Evolutionary conservation across 1,140 invertebrate genomes (phyloP).

Genomic region (Drosophila arawakana): DNA sequence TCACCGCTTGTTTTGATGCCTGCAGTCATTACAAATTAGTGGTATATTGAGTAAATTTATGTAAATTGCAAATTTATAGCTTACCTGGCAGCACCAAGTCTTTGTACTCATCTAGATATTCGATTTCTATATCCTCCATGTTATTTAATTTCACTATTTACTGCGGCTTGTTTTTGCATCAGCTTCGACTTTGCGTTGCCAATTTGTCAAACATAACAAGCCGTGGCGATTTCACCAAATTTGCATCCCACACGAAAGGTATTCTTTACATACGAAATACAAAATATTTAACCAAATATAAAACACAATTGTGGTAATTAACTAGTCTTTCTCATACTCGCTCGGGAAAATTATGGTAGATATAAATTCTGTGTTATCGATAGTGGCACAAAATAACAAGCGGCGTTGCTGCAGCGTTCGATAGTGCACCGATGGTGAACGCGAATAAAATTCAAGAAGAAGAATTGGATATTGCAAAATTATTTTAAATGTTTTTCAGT

Average conservation of each 20-base stretch:
- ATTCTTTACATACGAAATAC: background rate
- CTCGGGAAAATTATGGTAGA: slow-evolving; percentile 21
- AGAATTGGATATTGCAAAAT: background rate
- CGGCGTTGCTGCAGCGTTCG: too few species aligned
- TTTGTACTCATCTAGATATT: slow-evolving; percentile 75
- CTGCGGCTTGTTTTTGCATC: slow-evolving; percentile 2
- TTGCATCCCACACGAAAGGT: background rate
- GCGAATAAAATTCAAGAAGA: background rate
- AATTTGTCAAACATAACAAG: slow-evolving; percentile 11
- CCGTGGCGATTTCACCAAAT: background rate
- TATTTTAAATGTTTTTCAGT: too few species aligned
- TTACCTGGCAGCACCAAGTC: slow-evolving; percentile 67
- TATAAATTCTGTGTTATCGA: slow-evolving; percentile 12
- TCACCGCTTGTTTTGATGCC: slow-evolving; percentile 51
- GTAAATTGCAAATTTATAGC: background rate
- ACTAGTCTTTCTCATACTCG: slow-evolving; percentile 1
- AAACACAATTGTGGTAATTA: background rate
- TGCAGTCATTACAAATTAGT: slow-evolving; percentile 1
- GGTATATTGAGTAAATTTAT: background rate
- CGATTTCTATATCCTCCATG: slow-evolving; percentile 74
- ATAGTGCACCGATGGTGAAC: too few species aligned
- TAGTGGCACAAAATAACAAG: background rate
- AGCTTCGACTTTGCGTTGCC: background rate
- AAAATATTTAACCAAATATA: background rate
- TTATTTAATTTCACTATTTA: slow-evolving; percentile 25